Base-by-base conservation (phyloP, 1,140 invertebrate genomes). In the Papilio aristodemus region DNA sequence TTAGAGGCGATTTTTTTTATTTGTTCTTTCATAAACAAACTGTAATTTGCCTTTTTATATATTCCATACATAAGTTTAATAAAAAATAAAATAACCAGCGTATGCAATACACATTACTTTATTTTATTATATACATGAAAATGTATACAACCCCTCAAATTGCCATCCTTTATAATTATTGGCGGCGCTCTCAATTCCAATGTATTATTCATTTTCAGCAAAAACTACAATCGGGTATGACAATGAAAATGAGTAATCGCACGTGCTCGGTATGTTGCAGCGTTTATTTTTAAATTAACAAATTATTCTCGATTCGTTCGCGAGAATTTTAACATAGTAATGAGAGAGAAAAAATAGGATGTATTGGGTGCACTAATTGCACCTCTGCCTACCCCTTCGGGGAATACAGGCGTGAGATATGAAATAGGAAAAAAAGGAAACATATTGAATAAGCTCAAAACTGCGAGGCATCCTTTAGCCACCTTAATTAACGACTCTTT, bases 401-500 rank as follows among this genome's bases (percentile, higher is more conserved):
- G n/a, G n/a, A n/a, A n/a, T n/a, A n/a, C n/a, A n/a, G n/a, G n/a
- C n/a, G n/a, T n/a, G n/a, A n/a, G n/a, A n/a, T n/a, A n/a, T 60
- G 46, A 37, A 22, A 36, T 60, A 67, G 41, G 66, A 69, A 68
- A 76, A 76, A 79, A 76, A 73, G 57, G 70, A 66, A 50, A 62
- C 41, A 71, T 71, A 69, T 71, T 71, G 71, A 75, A 72, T 71
- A 73, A 69, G 68, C 69, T 54, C 74, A 70, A 69, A 75, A 72
- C 72, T 59, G 73, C 72, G 37, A 38, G 70, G 74, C 74, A 84
- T 78, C 81, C 76, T 78, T 83, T 75, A 77, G 76, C 72, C 72
- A 77, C 78, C 80, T 81, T 86, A 84, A 86, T 86, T 89, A 86
- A 85, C 77, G 80, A 78, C 75, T 77, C 73, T 83, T 74, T 89